Percentiles rank a stretch among this genome's conserved stretches.
Conservation (phyloP, 2,113 vertebrate species). For the Sylvia atricapilla region DNA sequence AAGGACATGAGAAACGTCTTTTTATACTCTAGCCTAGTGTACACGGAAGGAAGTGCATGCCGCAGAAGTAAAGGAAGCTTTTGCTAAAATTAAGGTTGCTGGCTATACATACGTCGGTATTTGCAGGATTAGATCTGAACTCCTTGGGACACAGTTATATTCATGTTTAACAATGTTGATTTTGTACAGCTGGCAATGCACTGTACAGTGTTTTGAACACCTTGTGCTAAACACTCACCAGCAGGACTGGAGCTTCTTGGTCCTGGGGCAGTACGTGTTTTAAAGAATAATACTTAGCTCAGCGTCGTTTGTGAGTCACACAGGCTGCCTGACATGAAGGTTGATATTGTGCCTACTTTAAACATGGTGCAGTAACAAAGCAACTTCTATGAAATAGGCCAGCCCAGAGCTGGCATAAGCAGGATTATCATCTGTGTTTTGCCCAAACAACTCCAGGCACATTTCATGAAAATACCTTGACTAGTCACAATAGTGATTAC, state of each 20-base stretch:
- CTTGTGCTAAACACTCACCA: neutral
- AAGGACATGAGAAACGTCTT: accelerated
- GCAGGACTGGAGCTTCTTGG: neutral
- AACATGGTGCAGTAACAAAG: neutral
- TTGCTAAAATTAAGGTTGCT: neutral
- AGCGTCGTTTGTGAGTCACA: neutral
- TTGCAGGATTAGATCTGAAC: neutral
- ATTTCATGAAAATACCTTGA: neutral
- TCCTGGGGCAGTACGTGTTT: neutral
- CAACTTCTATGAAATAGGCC: neutral
- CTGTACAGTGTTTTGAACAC: neutral
- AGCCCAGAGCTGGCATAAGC: neutral
- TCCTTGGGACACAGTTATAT: neutral
- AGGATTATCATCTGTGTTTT: neutral
- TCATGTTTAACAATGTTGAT: neutral
- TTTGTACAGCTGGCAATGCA: neutral
- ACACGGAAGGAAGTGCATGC: neutral
- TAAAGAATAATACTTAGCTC: neutral
- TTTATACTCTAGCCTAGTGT: neutral
- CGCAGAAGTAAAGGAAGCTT: neutral
- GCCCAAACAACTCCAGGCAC: neutral
- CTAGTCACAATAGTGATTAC: neutral
- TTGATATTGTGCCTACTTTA: neutral
- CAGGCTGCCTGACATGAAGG: neutral
- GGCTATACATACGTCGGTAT: accelerated